Evolutionary conservation across 1,140 invertebrate species (phyloP).

Genomic region (Brachionus rotundiformis): DNA sequence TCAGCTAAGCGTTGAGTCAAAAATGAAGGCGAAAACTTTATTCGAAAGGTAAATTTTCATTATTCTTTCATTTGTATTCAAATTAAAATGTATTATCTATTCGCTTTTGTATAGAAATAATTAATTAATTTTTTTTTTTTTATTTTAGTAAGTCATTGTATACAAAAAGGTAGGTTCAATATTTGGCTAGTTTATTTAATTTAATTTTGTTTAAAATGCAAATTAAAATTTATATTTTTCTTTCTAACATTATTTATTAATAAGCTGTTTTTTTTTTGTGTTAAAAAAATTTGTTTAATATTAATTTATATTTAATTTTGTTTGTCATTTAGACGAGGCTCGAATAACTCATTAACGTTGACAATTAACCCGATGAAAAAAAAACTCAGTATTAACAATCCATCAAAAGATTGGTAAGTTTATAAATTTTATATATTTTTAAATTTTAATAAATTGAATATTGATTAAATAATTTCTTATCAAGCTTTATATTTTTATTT

Average conservation of each 20-base stretch:
- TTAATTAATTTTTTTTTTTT: slow-evolving; percentile 6
- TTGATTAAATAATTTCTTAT: too few species aligned
- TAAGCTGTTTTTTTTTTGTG: neutral
- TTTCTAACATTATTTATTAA: neutral
- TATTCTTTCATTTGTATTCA: neutral
- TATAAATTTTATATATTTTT: neutral
- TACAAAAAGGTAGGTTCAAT: slow-evolving; percentile 42
- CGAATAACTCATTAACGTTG: slow-evolving; percentile 46
- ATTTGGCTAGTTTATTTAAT: neutral
- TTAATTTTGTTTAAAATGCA: neutral
- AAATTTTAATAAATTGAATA: too few species aligned
- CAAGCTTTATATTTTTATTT: too few species aligned
- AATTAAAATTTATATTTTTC: neutral
- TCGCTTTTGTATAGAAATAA: neutral
- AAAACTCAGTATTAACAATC: slow-evolving; percentile 13
- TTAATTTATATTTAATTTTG: neutral
- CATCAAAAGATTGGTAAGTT: slow-evolving; percentile 13
- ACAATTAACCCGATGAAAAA: slow-evolving; percentile 35
- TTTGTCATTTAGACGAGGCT: slow-evolving; percentile 23
- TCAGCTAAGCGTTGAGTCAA: slow-evolving; percentile 31
- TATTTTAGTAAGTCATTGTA: slow-evolving; percentile 47
- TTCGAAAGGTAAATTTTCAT: slow-evolving; percentile 43
- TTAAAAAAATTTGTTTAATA: neutral
- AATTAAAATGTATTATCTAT: neutral
- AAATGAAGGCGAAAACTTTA: slow-evolving; percentile 44